Conservation (phyloP, 2,797 vertebrate species). For the Pangasius mekongensis region DNA sequence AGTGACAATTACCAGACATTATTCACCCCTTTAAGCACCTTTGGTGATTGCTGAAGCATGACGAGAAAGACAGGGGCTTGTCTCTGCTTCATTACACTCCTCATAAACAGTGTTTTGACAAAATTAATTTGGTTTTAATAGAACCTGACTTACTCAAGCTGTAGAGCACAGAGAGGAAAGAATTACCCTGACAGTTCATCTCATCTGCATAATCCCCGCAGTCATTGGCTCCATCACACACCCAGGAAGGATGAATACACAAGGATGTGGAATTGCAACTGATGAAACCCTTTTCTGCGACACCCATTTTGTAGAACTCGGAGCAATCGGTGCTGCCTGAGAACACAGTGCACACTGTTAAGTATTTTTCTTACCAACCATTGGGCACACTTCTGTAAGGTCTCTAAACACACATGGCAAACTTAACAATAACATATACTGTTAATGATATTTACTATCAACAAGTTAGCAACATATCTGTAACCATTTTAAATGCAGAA, state of each 20-base stretch:
- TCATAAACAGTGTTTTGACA: constrained; percentile 59
- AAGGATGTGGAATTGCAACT: constrained; percentile 95
- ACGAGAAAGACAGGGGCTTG: constrained; percentile 54
- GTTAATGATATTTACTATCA: neutral
- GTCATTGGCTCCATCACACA: constrained; percentile 96
- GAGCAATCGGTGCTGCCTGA: constrained; percentile 89
- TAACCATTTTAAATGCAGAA: neutral
- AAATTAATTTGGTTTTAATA: constrained; percentile 59
- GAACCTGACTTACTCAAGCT: constrained; percentile 54
- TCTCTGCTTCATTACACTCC: constrained; percentile 54
- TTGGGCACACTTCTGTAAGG: neutral
- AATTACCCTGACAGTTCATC: constrained; percentile 85
- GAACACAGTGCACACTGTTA: constrained; percentile 39
- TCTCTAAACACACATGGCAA: neutral
- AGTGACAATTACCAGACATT: constrained; percentile 58
- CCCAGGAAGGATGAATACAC: constrained; percentile 92
- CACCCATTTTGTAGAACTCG: constrained; percentile 94
- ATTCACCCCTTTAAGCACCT: constrained; percentile 55
- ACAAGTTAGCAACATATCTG: neutral
- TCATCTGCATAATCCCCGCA: constrained; percentile 97
- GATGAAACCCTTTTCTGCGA: constrained; percentile 89
- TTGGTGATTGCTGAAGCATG: constrained; percentile 52
- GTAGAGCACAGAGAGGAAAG: constrained; percentile 46
- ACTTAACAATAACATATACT: neutral
- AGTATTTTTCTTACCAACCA: neutral